phyloP scores from a whole-genome alignment of 2,797 vertebrate genomes.

The Lagodon rhomboides region DNA sequence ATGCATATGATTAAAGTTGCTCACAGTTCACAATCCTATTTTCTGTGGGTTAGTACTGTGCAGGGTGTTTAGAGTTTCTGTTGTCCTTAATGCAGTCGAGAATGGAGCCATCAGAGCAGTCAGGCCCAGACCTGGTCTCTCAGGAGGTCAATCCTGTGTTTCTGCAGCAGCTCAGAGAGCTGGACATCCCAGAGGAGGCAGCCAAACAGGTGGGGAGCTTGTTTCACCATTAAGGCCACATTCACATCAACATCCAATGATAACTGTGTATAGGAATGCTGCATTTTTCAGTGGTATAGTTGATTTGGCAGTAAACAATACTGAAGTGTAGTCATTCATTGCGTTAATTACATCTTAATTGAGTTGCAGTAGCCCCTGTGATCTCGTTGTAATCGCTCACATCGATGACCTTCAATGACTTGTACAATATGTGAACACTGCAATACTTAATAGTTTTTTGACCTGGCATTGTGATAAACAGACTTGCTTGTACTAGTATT shows the following conservation, averaged over 20 bases:
- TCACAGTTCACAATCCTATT: not conserved
- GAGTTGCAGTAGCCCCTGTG: too few species aligned
- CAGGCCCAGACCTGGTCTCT: constrained; percentile 68
- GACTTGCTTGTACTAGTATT: not conserved
- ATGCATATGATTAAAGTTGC: not conserved
- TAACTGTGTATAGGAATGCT: not conserved
- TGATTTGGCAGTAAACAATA: not conserved
- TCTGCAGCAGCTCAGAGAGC: constrained; percentile 87
- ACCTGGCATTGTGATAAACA: not conserved
- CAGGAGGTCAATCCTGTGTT: constrained; percentile 87
- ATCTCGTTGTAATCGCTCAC: not conserved
- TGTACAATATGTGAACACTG: not conserved
- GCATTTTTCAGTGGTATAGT: not conserved
- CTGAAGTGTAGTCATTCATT: not conserved
- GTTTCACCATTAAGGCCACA: not conserved
- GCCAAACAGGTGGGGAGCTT: constrained; percentile 85
- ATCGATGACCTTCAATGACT: not conserved
- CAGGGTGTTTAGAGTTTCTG: not conserved
- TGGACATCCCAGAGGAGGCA: constrained; percentile 89
- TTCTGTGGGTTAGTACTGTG: not conserved
- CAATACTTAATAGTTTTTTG: not conserved
- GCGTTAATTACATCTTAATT: not conserved
- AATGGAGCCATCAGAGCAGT: constrained; percentile 86
- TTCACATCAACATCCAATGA: not conserved
- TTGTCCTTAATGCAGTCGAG: constrained; percentile 31